Evolutionary conservation across 2,113 vertebrate species (phyloP).

Genomic region (Regulus satrapa): DNA sequence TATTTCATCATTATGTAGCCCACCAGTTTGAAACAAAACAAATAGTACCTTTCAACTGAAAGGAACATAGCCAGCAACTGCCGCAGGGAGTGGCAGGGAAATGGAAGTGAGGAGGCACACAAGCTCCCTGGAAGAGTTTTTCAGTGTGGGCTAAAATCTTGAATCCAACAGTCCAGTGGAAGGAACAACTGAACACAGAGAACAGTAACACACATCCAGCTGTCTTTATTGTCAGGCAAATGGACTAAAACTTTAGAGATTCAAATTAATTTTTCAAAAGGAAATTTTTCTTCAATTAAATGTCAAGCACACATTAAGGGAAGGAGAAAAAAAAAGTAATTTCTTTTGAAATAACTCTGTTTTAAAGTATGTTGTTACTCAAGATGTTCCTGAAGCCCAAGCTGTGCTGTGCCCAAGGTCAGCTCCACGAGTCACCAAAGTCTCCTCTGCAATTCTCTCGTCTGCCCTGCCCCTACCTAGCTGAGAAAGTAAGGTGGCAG

Average conservation of each 20-base stretch:
- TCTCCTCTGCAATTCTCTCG: background rate
- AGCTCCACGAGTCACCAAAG: background rate
- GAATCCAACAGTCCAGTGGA: background rate
- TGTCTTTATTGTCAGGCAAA: background rate
- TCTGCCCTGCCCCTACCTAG: background rate
- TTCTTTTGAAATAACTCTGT: background rate
- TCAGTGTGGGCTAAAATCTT: background rate
- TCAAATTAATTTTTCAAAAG: background rate
- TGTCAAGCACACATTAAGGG: background rate
- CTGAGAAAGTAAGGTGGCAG: background rate
- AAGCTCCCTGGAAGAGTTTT: background rate
- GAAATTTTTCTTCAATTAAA: background rate
- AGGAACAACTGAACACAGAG: background rate
- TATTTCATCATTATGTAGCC: background rate
- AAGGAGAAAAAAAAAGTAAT: background rate
- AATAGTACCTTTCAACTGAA: background rate
- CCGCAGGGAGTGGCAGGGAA: background rate
- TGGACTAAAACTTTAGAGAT: background rate
- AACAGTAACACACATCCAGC: rapidly evolving
- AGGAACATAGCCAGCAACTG: background rate
- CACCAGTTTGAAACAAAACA: background rate
- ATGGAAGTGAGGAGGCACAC: background rate
- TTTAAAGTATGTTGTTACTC: background rate
- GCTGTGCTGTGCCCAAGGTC: background rate
- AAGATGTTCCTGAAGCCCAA: background rate